phyloP scores from a whole-genome alignment of 2,888 invertebrate genomes.

The Eilema caniola region DNA sequence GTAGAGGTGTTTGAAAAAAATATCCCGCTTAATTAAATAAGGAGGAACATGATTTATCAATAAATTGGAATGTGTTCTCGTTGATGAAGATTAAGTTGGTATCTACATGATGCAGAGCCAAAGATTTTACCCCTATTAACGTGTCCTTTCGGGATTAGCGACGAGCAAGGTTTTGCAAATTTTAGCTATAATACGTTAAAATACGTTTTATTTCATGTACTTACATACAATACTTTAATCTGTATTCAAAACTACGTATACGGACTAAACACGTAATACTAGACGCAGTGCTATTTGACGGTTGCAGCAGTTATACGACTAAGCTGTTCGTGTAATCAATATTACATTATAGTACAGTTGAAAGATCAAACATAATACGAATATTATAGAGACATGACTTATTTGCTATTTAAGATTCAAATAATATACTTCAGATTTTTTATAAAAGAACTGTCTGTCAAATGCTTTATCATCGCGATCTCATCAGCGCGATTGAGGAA shows the following conservation, averaged over 20 bases:
- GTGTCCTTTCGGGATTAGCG: too few species aligned
- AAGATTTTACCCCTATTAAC: too few species aligned
- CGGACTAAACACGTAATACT: neutral
- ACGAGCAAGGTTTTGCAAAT: too few species aligned
- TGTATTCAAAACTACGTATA: neutral
- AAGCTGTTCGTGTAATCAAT: neutral
- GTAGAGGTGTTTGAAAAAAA: too few species aligned
- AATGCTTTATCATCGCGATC: neutral
- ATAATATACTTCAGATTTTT: neutral
- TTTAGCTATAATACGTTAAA: neutral
- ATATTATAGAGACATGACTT: neutral
- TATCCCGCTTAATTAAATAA: too few species aligned
- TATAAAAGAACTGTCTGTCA: neutral
- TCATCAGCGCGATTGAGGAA: neutral
- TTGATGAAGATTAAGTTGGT: too few species aligned
- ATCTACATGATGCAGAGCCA: too few species aligned
- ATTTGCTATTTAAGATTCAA: neutral
- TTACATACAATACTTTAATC: too few species aligned
- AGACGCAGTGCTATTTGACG: neutral
- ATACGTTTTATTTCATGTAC: neutral
- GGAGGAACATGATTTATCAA: too few species aligned
- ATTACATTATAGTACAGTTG: constrained; percentile 1
- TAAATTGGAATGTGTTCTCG: too few species aligned
- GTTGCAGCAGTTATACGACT: neutral
- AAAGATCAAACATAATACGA: neutral